A percentile compares a stretch with the other conserved stretches of the same genome.
Conservation (phyloP, 2,113 vertebrate species). For the Lonchura striata region DNA sequence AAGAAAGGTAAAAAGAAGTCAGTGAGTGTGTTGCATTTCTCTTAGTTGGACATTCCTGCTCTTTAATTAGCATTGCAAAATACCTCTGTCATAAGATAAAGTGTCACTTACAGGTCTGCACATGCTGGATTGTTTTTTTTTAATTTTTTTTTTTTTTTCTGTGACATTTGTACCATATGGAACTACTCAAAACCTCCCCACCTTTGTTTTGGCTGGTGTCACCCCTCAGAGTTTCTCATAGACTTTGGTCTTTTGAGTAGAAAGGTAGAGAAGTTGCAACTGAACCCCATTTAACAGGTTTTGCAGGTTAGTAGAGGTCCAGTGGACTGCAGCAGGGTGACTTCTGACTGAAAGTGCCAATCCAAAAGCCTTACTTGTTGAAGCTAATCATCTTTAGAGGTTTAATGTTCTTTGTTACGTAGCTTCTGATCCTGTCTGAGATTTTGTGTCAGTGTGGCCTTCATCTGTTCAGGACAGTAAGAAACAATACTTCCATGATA, state of each 20-base stretch:
- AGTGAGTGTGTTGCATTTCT: background rate
- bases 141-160: fast-evolving
- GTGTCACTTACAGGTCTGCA: background rate
- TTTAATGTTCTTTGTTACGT: background rate
- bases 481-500: background rate
- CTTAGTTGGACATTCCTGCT: background rate
- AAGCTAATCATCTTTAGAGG: slow-evolving; percentile 4
- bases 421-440: background rate
- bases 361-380: background rate
- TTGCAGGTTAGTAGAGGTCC: background rate
- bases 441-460: background rate
- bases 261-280: background rate
- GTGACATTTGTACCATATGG: background rate
- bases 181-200: background rate
- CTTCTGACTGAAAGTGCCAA: background rate
- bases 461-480: background rate
- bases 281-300: background rate
- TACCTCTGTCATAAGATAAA: background rate
- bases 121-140: background rate
- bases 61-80: background rate
- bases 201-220: background rate
- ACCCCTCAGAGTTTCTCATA: background rate
- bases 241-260: background rate
- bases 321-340: background rate
- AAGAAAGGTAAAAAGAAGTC: background rate